Percentiles rank a stretch among this genome's conserved stretches.
Evolutionary conservation across 2,113 vertebrate species (phyloP).

Genomic region (Protomyctophum bolini): DNA sequence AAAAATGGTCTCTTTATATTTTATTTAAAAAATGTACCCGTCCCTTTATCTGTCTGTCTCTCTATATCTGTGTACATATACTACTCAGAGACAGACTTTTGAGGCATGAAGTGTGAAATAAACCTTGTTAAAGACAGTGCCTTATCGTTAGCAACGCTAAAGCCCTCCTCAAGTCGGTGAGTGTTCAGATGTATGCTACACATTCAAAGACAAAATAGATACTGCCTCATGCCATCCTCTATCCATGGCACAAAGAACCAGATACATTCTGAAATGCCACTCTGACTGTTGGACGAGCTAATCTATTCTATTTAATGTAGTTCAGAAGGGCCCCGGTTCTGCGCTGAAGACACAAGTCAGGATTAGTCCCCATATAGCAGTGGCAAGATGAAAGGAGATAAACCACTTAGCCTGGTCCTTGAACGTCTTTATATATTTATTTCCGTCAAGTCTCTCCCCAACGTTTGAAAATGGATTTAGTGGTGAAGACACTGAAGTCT

Average conservation of each 20-base stretch:
- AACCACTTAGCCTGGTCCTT: conserved; percentile 71
- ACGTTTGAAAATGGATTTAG: conserved; percentile 76
- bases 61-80: background rate
- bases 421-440: conserved; percentile 78
- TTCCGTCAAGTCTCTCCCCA: conserved; percentile 68
- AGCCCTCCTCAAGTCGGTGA: conserved; percentile 4
- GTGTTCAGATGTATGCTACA: conserved; percentile 48
- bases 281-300: conserved; percentile 71
- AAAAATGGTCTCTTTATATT: too few species aligned
- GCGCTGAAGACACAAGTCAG: conserved; percentile 69
- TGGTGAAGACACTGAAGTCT: conserved; percentile 69
- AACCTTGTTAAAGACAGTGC: conserved; percentile 48
- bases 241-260: conserved; percentile 42
- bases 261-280: conserved; percentile 69
- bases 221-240: conserved; percentile 48
- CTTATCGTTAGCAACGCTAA: conserved; percentile 46
- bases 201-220: conserved; percentile 54
- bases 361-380: conserved; percentile 69
- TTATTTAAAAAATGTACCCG: too few species aligned
- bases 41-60: conserved; percentile 14
- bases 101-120: conserved; percentile 16
- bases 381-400: conserved; percentile 76
- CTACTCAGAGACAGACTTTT: too few species aligned
- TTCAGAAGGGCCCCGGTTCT: conserved; percentile 60
- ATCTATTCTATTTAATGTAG: conserved; percentile 76